These are phyloP conservation scores for Agapetus fuscipes DNA, from an alignment of 2,888 invertebrate species.

Conservation along the genomic window DNA sequence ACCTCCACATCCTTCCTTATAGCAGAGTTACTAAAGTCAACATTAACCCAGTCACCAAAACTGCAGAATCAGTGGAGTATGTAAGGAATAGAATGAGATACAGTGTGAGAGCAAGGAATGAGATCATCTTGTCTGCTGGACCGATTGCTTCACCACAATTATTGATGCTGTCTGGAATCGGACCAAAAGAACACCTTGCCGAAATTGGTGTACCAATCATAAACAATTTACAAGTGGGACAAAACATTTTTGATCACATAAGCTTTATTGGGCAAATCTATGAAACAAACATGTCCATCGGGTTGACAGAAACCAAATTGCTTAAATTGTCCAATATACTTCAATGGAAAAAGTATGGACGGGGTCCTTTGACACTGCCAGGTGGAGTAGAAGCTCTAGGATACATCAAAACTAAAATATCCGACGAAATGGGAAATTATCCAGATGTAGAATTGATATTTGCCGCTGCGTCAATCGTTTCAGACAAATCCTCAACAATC, in stretches of 20 bases:
- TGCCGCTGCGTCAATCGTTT: slow-evolving; percentile 51
- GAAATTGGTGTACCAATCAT: slow-evolving; percentile 48
- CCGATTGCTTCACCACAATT: slow-evolving; percentile 84
- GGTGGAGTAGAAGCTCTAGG: slow-evolving; percentile 55
- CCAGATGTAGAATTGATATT: slow-evolving; percentile 64
- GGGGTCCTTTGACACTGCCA: slow-evolving; percentile 40
- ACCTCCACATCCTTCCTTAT: slow-evolving; percentile 57
- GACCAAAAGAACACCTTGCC: slow-evolving; percentile 44
- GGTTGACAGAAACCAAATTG: slow-evolving; percentile 28
- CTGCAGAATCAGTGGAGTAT: slow-evolving; percentile 62
- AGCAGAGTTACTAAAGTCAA: slow-evolving; percentile 55
- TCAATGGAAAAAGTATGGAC: slow-evolving; percentile 30
- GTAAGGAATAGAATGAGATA: slow-evolving; percentile 39
- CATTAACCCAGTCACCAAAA: slow-evolving; percentile 50
- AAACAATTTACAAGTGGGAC: slow-evolving; percentile 57
- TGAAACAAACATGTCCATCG: slow-evolving; percentile 32
- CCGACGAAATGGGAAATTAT: slow-evolving; percentile 38
- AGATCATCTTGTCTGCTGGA: slow-evolving; percentile 79
- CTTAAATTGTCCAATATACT: slow-evolving; percentile 24
- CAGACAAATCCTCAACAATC: slow-evolving; percentile 43
- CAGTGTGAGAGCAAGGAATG: slow-evolving; percentile 55
- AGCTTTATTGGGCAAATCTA: slow-evolving; percentile 42
- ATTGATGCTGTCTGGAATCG: slow-evolving; percentile 77
- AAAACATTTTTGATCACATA: slow-evolving; percentile 54
- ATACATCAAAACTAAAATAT: slow-evolving; percentile 50